Evolutionary conservation across 2,888 invertebrate genomes (phyloP), one percentile per base, ranked within the genome.

Genomic region (Agrochola lota): DNA sequence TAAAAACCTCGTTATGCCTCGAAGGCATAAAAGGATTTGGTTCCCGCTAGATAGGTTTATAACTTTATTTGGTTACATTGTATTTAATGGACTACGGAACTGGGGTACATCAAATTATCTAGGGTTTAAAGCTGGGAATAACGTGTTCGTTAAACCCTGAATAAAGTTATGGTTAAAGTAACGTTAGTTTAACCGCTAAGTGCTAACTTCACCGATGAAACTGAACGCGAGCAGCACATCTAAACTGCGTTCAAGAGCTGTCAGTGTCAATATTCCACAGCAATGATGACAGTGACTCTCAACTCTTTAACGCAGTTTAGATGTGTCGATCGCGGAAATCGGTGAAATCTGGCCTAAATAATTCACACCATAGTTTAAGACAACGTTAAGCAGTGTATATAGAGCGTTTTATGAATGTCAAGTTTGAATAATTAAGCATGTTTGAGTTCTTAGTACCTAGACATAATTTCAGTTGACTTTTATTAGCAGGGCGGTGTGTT

Each of bases 1-100:
- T 91, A 89, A 91, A 94, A 93, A 89, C 87, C 92, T 91, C 91
- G 93, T 94, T 88, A 74, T 77, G 91, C 88, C 93, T 89, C 81
- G 81, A 87, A 89, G 92, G 89, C 82, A 88, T 78, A 85, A 88
- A 89, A 89, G 87, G 89, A 88, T 91, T 91, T 87, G 79, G 83
- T 83, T n/a, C 74, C 70, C 81, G 74, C 80, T 79, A 76, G 80
- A 85, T 85, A 88, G 79, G 83, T 76, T 81, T 81, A 84, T 84
- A 83, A 88, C 86, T 88, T 87, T 86, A 89, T 90, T 85, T 84
- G 66, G 74, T 83, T 84, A 82, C 77, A 79, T 78, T 82, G 80
- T 87, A 75, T 73, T 85, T 87, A 88, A 87, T 85, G 89, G 80
- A 79, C 70, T 78, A 68, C 46, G 67, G 67, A 69, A 71, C 49